Conservation (phyloP, 2,113 vertebrate genomes). For the Strix aluco region DNA sequence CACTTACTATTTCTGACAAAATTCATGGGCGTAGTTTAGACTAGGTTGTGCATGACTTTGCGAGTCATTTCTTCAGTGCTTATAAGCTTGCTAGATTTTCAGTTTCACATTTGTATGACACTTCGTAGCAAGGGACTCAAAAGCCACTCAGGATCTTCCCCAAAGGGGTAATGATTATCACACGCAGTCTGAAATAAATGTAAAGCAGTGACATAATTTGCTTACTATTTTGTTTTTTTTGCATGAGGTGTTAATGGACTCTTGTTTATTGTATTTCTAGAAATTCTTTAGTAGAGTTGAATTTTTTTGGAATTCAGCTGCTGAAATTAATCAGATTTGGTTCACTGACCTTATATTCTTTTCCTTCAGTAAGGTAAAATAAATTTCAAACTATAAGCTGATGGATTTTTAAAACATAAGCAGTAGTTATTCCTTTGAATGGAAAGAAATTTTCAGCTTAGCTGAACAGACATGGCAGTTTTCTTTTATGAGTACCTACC, state of each 20-base stretch:
- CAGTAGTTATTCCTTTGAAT: background rate
- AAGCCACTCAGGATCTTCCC: background rate
- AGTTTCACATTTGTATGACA: background rate
- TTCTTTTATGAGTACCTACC: background rate
- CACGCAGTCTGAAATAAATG: background rate
- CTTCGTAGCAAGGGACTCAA: background rate
- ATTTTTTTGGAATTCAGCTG: background rate
- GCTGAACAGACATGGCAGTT: background rate
- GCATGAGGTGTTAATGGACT: background rate
- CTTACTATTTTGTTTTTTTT: background rate
- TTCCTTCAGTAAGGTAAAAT: background rate
- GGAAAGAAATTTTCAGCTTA: background rate
- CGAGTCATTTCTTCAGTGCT: background rate
- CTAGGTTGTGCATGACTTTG: background rate
- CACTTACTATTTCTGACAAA: background rate
- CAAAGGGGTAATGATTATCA: background rate
- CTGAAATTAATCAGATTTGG: background rate
- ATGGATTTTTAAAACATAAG: background rate
- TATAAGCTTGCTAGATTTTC: background rate
- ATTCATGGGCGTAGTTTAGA: background rate
- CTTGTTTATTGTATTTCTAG: background rate
- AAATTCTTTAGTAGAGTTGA: background rate
- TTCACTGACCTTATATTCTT: background rate
- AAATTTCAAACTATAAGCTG: background rate
- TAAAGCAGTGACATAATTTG: background rate